Evolutionary conservation across 37 sponge, comb jelly and placozoan genomes (phyloP).

Genomic region (Amphimedon queenslandica): DNA sequence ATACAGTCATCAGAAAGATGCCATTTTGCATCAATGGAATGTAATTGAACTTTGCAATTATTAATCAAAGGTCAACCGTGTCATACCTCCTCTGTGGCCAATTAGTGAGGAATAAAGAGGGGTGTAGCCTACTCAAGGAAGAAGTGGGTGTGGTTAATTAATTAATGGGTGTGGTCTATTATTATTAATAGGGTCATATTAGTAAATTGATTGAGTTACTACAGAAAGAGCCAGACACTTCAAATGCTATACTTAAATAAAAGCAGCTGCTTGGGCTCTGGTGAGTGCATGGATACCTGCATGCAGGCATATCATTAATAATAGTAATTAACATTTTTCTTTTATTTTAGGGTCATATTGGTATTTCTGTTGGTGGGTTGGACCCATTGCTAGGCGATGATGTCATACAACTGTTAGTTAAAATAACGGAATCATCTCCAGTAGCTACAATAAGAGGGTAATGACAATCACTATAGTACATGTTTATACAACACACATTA

Average conservation of each 20-base stretch:
- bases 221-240: slow-evolving; percentile 5
- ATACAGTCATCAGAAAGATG: no score
- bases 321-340: no score
- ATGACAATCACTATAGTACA: slow-evolving; percentile 5
- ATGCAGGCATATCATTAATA: no score
- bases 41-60: no score
- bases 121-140: slow-evolving; percentile 61
- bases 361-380: slow-evolving; percentile 56
- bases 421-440: slow-evolving; percentile 47
- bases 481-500: no score
- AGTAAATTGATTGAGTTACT: slow-evolving; percentile 27
- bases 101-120: slow-evolving; percentile 66
- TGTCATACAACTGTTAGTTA: slow-evolving; percentile 37
- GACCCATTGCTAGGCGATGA: slow-evolving; percentile 42
- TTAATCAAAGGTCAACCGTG: no score
- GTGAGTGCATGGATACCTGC: no score
- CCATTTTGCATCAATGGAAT: no score
- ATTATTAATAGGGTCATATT: slow-evolving; percentile 35
- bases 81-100: slow-evolving; percentile 86
- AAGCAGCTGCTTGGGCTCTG: slow-evolving; percentile 90
- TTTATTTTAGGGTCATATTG: slow-evolving; percentile 66
- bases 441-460: slow-evolving; percentile 75
- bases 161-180: no score
- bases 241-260: slow-evolving; percentile 38
- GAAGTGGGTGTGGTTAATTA: slow-evolving; percentile 28